Evolutionary conservation across 2,797 vertebrate genomes (phyloP).

Genomic region (Huso huso): DNA sequence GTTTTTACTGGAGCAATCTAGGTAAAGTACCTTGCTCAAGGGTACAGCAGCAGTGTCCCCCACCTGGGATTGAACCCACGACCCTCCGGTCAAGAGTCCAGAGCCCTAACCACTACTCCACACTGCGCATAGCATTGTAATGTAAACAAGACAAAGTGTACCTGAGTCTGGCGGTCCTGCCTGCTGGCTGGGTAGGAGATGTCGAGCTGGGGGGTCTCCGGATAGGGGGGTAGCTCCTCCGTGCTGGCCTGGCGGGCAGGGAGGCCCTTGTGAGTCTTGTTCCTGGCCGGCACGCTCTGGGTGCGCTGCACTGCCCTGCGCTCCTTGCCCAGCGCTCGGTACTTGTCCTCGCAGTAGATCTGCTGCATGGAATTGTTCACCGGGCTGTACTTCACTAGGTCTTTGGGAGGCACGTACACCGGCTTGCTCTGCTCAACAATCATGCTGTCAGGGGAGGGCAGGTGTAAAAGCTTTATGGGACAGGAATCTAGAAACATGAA

Average conservation of each 20-base stretch:
- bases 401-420: slow-evolving; percentile 64
- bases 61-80: no score
- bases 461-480: background rate
- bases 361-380: slow-evolving; percentile 61
- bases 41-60: no score
- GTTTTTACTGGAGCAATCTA: no score
- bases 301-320: slow-evolving; percentile 67
- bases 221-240: slow-evolving; percentile 37
- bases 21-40: no score
- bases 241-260: slow-evolving; percentile 48
- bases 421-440: slow-evolving; percentile 53
- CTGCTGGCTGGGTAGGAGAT: slow-evolving; percentile 30
- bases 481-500: no score
- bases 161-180: fast-evolving
- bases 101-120: no score
- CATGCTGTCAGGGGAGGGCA: slow-evolving; percentile 49
- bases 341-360: slow-evolving; percentile 44
- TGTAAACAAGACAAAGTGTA: no score
- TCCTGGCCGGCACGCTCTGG: slow-evolving; percentile 74
- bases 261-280: slow-evolving; percentile 26
- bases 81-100: no score
- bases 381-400: slow-evolving; percentile 72
- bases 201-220: slow-evolving; percentile 18
- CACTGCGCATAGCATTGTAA: no score
- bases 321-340: slow-evolving; percentile 16